Conservation (phyloP, 2,888 invertebrate genomes). For the Patella ulyssiponensis region DNA sequence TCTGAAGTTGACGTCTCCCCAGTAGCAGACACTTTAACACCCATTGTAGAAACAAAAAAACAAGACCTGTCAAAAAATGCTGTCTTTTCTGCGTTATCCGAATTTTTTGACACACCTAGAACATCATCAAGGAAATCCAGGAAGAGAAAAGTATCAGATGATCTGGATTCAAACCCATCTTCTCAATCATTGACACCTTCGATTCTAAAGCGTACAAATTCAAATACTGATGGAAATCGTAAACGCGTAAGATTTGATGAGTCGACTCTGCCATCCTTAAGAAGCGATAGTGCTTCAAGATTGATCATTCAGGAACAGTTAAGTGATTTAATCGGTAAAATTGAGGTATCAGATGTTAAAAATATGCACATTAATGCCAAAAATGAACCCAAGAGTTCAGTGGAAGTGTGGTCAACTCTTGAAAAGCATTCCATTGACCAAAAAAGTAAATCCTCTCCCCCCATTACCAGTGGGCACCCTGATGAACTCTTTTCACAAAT, state of each 20-base stretch:
- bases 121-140: background rate
- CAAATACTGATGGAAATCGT: background rate
- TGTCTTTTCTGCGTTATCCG: background rate
- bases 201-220: background rate
- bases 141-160: background rate
- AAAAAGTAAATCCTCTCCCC: background rate
- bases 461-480: background rate
- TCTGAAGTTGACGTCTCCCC: too few species aligned
- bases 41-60: too few species aligned
- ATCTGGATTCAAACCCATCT: background rate
- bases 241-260: slow-evolving; percentile 1
- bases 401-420: background rate
- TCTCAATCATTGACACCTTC: slow-evolving; percentile 4
- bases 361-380: background rate
- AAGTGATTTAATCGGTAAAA: background rate
- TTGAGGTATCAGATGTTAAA: background rate
- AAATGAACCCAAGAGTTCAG: background rate
- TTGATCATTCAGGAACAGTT: background rate
- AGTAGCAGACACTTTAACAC: too few species aligned
- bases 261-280: background rate
- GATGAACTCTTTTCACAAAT: slow-evolving; percentile 54
- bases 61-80: background rate
- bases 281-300: background rate
- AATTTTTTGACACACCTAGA: background rate
- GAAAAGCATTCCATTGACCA: background rate